Conservation (phyloP, 1,140 invertebrate species). For the Caenorhabditis tropicalis region DNA sequence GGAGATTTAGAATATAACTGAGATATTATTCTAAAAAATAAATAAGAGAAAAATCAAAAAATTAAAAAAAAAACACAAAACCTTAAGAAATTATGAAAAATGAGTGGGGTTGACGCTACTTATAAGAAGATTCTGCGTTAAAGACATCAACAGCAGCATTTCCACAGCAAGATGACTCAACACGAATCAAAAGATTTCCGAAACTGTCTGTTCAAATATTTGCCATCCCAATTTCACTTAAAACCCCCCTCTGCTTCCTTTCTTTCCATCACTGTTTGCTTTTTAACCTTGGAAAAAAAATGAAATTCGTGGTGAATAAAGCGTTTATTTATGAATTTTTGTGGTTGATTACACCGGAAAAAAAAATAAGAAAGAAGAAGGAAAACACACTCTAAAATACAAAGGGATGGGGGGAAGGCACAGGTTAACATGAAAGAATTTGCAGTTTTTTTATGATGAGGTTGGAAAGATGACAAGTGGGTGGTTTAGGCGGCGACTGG, state of each 20-base stretch:
- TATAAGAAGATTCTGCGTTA: neutral
- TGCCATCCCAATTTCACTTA: neutral
- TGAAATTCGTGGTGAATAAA: neutral
- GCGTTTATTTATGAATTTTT: conserved; percentile 2
- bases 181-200: conserved; percentile 24
- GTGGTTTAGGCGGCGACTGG: neutral
- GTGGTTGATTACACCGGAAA: conserved; percentile 4
- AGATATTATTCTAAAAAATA: too few relatives aligned
- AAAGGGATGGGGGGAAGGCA: neutral
- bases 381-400: conserved; percentile 26
- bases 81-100: too few relatives aligned
- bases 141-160: conserved; percentile 20
- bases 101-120: too few relatives aligned
- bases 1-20: too few relatives aligned
- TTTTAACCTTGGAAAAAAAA: neutral
- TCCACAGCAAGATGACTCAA: neutral
- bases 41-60: neutral
- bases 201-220: conserved; percentile 33
- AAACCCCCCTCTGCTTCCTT: neutral
- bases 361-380: neutral
- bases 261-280: conserved; percentile 1
- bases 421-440: neutral
- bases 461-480: neutral
- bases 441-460: neutral
- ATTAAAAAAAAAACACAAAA: too few relatives aligned